A percentile compares a stretch with the other conserved stretches of the same genome.
These are phyloP conservation scores for Ciconia maguari DNA, from an alignment of 2,113 vertebrate genomes.

Conservation along the genomic window DNA sequence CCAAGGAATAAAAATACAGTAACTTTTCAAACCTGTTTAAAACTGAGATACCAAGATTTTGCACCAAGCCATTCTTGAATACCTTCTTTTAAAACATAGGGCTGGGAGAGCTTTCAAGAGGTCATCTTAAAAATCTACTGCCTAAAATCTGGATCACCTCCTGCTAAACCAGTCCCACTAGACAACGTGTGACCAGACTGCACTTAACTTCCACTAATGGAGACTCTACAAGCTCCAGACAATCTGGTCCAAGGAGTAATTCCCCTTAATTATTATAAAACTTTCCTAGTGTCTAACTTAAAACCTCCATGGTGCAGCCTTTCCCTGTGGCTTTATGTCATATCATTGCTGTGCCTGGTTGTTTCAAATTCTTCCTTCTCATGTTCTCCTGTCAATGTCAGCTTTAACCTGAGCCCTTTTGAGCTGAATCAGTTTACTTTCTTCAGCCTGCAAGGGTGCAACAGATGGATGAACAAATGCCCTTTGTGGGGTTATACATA, in stretches of 20 bases:
- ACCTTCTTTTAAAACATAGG: background rate
- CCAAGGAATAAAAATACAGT: conserved; percentile 1
- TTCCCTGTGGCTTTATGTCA: background rate
- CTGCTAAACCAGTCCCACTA: background rate
- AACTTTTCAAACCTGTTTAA: background rate
- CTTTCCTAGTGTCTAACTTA: background rate
- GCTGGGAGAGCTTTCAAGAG: background rate
- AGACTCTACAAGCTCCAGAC: background rate
- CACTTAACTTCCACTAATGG: background rate
- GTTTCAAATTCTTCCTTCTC: conserved; percentile 77
- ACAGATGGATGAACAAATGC: background rate
- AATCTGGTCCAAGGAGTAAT: background rate
- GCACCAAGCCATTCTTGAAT: background rate
- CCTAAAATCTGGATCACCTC: background rate
- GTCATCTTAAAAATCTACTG: background rate
- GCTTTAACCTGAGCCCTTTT: conserved; percentile 75
- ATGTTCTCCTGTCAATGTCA: conserved; percentile 65
- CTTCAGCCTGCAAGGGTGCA: conserved; percentile 59
- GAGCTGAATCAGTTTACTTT: conserved; percentile 72
- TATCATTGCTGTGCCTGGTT: conserved; percentile 19
- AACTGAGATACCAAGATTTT: background rate
- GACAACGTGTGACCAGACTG: background rate
- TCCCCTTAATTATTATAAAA: background rate
- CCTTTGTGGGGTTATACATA: background rate
- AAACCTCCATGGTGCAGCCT: background rate